Percentiles rank a stretch among this genome's conserved stretches.
These are phyloP conservation scores for Lamproptera curius DNA, from an alignment of 2,888 invertebrate genomes.

Conservation along the genomic window DNA sequence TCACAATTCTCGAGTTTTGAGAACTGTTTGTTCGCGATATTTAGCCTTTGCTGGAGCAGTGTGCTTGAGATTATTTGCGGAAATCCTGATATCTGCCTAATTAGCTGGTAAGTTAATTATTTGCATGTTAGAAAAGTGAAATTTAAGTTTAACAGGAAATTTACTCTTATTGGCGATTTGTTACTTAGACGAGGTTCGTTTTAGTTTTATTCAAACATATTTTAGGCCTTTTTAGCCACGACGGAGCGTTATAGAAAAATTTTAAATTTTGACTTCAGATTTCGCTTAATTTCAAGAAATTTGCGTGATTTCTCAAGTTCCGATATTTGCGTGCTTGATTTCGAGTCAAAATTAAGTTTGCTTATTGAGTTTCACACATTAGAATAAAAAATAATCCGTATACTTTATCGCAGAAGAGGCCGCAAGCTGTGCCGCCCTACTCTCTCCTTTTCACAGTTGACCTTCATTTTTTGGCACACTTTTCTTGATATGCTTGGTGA, in stretches of 20 bases:
- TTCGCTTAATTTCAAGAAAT: no score
- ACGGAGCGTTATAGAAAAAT: no score
- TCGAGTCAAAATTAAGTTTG: neutral
- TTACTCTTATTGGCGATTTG: neutral
- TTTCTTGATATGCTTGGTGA: conserved; percentile 13
- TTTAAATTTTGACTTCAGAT: no score
- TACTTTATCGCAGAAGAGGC: neutral
- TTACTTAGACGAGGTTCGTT: no score
- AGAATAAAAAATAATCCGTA: no score
- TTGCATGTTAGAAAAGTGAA: conserved; percentile 28
- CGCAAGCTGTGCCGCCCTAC: conserved; percentile 18
- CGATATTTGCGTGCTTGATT: no score
- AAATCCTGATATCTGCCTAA: conserved; percentile 11
- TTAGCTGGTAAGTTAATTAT: conserved; percentile 31
- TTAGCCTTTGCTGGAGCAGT: conserved; percentile 26
- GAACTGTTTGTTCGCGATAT: conserved; percentile 33
- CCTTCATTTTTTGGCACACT: conserved; percentile 36
- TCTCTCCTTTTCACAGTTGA: conserved; percentile 29
- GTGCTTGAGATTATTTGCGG: conserved; percentile 21
- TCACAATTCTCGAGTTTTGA: conserved; percentile 39
- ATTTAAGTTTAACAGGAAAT: conserved; percentile 15
- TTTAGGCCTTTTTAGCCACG: no score
- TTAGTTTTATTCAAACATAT: no score
- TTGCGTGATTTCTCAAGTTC: no score
- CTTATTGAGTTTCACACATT: neutral